These are phyloP conservation scores for Ephialtes manifestator DNA, from an alignment of 2,888 invertebrate species.

Conservation along the genomic window DNA sequence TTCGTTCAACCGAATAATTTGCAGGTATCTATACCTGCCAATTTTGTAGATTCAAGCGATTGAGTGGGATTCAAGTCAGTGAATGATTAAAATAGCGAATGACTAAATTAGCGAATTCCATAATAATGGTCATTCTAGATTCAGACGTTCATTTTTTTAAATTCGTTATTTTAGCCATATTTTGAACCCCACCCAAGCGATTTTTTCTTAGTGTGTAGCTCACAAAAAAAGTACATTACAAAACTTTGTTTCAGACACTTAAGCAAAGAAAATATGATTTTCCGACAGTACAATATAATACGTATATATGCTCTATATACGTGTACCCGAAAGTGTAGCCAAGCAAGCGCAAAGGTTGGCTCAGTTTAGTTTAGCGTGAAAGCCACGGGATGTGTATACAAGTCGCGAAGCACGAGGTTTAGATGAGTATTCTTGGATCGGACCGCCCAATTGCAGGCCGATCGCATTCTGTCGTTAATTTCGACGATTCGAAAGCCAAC, in stretches of 20 bases:
- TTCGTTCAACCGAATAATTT: no score
- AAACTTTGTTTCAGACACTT: background rate
- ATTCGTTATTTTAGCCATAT: no score
- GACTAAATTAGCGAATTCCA: no score
- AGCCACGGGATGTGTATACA: conserved; percentile 19
- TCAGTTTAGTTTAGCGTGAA: conserved; percentile 13
- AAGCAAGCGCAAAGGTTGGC: conserved; percentile 18
- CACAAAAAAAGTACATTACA: background rate
- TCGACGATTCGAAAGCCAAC: conserved; percentile 80
- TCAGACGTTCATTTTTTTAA: no score
- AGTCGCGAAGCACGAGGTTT: conserved; percentile 8
- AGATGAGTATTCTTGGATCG: conserved; percentile 81
- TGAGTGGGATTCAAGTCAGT: no score
- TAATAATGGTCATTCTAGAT: no score
- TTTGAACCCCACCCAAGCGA: no score
- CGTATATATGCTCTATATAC: conserved; percentile 6
- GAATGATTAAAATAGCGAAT: no score
- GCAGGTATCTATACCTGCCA: no score
- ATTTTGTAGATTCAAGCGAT: no score
- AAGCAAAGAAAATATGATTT: background rate
- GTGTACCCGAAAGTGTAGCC: conserved; percentile 2
- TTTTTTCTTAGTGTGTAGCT: no score
- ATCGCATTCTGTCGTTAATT: conserved; percentile 75
- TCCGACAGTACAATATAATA: background rate
- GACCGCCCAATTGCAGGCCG: conserved; percentile 75